Conservation (phyloP, 2,888 invertebrate species). For the Anoplius nigerrimus region DNA sequence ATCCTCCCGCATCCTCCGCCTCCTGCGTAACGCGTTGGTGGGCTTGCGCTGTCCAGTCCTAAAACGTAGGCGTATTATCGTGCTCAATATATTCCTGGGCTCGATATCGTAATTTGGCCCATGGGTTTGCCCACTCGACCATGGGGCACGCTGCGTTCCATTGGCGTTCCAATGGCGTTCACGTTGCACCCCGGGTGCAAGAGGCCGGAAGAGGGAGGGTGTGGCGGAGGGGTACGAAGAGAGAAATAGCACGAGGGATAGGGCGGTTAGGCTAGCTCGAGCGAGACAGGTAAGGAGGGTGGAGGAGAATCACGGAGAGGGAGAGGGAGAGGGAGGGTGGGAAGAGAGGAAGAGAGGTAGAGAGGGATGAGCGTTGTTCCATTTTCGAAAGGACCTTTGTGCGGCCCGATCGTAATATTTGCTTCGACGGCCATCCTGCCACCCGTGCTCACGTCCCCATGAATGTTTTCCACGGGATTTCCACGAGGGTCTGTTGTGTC, state of each 20-base stretch:
- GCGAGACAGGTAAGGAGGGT: not conserved
- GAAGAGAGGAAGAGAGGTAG: not conserved
- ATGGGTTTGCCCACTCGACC: constrained; percentile 16
- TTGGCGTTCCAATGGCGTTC: constrained; percentile 5
- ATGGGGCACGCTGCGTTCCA: constrained; percentile 10
- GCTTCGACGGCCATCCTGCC: constrained; percentile 12
- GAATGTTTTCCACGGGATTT: constrained; percentile 8
- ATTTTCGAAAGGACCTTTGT: constrained; percentile 22
- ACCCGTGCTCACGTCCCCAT: not conserved
- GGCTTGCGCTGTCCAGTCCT: not conserved
- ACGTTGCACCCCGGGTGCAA: not conserved
- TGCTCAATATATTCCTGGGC: constrained; percentile 7
- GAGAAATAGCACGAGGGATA: not conserved
- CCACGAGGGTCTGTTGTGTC: constrained; percentile 5
- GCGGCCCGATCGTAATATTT: constrained; percentile 21
- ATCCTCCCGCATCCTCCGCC: not conserved
- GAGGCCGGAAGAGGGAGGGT: not conserved
- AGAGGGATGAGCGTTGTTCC: constrained; percentile 3
- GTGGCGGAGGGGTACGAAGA: not conserved
- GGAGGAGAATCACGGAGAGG: not conserved
- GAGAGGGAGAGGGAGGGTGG: not conserved
- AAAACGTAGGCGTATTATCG: constrained; percentile 9
- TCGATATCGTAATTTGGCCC: constrained; percentile 18
- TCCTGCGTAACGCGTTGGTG: not conserved
- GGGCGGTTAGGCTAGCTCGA: not conserved